phyloP scores from a whole-genome alignment of 2,113 vertebrate species.

The Odocoileus virginianus region DNA sequence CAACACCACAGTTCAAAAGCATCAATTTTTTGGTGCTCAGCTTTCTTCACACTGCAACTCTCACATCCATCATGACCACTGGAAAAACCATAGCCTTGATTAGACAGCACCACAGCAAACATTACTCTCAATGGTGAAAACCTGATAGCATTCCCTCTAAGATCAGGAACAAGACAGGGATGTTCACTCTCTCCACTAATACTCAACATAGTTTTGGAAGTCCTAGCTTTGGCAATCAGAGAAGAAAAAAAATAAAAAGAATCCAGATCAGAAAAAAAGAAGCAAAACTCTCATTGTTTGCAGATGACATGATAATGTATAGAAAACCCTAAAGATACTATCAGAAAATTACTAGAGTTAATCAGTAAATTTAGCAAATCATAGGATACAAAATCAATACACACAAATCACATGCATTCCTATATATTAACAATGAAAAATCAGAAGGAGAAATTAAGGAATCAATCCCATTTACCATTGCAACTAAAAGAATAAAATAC shows the following conservation, averaged over 20 bases:
- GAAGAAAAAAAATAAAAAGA: background rate
- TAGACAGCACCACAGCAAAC: background rate
- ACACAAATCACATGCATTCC: background rate
- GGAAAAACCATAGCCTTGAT: too few species aligned
- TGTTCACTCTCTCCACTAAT: background rate
- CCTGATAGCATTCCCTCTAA: background rate
- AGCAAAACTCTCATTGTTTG: background rate
- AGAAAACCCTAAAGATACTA: background rate
- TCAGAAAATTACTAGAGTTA: background rate
- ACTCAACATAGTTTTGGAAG: background rate
- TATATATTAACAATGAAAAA: background rate
- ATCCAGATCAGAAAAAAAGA: background rate
- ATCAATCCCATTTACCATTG: background rate
- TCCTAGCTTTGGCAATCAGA: background rate
- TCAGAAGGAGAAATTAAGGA: background rate
- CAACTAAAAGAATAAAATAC: background rate
- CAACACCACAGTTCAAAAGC: too few species aligned
- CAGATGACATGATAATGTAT: background rate
- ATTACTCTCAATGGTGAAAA: background rate
- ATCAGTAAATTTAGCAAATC: background rate
- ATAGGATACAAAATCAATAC: background rate
- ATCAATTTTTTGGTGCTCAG: too few species aligned
- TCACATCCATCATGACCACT: too few species aligned
- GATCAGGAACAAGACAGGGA: background rate
- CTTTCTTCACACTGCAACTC: too few species aligned